These are phyloP conservation scores for Aldrovandia affinis DNA, from an alignment of 2,797 vertebrate genomes.

Conservation along the genomic window DNA sequence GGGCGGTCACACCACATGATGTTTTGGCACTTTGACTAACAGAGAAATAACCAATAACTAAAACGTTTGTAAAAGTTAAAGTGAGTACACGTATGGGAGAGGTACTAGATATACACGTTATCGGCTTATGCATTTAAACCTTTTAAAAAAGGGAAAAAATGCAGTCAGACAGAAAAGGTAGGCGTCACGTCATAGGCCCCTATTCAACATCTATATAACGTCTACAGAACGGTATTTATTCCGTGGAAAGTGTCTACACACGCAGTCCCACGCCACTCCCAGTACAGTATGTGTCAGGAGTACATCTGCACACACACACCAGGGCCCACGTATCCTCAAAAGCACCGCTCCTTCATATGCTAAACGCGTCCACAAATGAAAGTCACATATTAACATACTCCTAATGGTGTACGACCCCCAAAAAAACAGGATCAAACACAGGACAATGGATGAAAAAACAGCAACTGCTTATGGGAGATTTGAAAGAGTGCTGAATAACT, in stretches of 20 bases:
- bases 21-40: too few species aligned
- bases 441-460: not conserved
- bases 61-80: constrained; percentile 26
- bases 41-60: constrained; percentile 9
- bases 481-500: not conserved
- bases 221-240: too few species aligned
- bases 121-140: constrained; percentile 13
- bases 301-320: too few species aligned
- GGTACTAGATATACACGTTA: not conserved
- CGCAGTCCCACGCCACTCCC: not conserved
- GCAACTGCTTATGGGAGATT: not conserved
- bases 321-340: too few species aligned
- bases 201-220: too few species aligned
- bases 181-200: constrained; percentile 12
- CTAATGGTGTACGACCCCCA: not conserved
- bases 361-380: not conserved
- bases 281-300: not conserved
- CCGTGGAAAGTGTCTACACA: not conserved
- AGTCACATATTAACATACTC: not conserved
- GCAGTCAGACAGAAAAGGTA: constrained; percentile 21
- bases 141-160: too few species aligned
- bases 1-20: constrained; percentile 22
- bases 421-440: not conserved
- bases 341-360: too few species aligned
- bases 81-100: not conserved